These are phyloP conservation scores for Trematocara macrostoma DNA, from an alignment of 2,113 vertebrate genomes.

Conservation along the genomic window DNA sequence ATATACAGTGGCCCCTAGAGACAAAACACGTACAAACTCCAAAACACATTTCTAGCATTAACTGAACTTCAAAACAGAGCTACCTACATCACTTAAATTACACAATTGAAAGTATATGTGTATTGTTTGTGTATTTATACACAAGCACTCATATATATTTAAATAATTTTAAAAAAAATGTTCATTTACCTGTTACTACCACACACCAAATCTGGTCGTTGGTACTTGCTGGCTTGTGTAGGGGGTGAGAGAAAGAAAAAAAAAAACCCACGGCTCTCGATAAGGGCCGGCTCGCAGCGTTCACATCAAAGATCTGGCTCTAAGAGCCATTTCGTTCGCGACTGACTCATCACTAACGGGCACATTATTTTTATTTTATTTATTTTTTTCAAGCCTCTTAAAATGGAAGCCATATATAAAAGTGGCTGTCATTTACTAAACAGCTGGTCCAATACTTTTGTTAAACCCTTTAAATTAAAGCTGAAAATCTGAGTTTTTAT, in stretches of 20 bases:
- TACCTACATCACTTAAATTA: too few relatives aligned
- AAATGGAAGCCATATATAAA: neutral
- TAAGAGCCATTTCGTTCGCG: accelerated
- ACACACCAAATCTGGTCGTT: neutral
- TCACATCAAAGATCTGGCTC: accelerated
- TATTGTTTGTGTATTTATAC: neutral
- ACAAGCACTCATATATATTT: neutral
- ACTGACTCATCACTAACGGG: accelerated
- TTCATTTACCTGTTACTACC: neutral
- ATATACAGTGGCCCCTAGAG: neutral
- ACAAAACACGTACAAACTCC: neutral
- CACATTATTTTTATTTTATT: neutral
- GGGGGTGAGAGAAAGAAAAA: neutral
- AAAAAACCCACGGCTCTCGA: accelerated
- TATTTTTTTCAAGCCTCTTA: neutral
- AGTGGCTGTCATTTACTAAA: neutral
- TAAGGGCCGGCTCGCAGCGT: accelerated
- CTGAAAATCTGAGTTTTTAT: neutral
- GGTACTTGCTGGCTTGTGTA: neutral
- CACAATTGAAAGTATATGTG: neutral
- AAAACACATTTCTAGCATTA: neutral
- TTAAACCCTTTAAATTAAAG: neutral
- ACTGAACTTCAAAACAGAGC: too few relatives aligned
- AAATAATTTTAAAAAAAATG: accelerated
- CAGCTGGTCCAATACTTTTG: neutral